These are phyloP conservation scores for Creontiades dilutus DNA, from an alignment of 2,888 invertebrate species.

Conservation along the genomic window DNA sequence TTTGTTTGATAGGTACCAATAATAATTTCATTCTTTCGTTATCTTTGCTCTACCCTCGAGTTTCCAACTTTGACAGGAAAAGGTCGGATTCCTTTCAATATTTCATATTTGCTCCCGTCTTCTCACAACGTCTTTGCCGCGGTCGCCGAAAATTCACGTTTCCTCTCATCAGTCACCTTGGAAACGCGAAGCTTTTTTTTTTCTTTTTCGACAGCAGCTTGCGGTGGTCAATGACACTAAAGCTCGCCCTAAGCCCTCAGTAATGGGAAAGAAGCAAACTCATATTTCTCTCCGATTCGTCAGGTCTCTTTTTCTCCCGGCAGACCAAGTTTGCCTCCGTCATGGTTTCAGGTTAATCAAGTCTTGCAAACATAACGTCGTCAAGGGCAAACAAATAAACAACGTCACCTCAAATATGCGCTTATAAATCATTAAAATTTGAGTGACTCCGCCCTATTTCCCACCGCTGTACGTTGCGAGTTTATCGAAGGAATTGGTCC, in stretches of 20 bases:
- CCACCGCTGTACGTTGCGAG: no score
- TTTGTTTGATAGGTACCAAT: no score
- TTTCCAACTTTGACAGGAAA: no score
- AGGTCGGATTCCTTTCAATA: no score
- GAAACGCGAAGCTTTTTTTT: background rate
- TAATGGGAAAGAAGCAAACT: slow-evolving; percentile 3
- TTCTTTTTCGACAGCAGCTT: background rate
- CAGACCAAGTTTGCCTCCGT: background rate
- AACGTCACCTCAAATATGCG: no score
- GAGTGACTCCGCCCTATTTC: no score
- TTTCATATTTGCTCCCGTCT: background rate
- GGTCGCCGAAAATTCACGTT: background rate
- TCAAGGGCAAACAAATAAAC: no score
- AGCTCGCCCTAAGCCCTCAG: slow-evolving; percentile 27
- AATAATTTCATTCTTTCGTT: no score
- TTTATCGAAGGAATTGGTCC: no score
- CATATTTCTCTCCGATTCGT: slow-evolving; percentile 10
- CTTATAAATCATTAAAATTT: no score
- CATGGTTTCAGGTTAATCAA: background rate
- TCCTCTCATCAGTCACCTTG: background rate
- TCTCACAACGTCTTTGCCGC: background rate
- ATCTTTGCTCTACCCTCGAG: no score
- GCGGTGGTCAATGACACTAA: slow-evolving; percentile 25
- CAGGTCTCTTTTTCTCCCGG: background rate
- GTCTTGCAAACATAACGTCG: no score